Conservation (phyloP, 2,888 invertebrate genomes). For the Apomyelois bistriatella region DNA sequence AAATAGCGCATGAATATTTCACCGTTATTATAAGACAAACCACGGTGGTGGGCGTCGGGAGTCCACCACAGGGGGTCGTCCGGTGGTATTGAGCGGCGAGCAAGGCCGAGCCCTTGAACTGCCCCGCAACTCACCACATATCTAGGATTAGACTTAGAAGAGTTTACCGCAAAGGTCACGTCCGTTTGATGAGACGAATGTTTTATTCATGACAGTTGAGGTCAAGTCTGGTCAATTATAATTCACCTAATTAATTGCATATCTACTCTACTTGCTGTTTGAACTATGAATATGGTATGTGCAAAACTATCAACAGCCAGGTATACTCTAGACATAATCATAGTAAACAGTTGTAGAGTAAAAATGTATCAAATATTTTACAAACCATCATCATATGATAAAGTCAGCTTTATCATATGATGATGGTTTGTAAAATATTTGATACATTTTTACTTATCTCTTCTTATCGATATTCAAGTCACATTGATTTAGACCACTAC, state of each 20-base stretch:
- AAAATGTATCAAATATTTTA: no score
- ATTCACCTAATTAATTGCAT: background rate
- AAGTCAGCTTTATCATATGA: no score
- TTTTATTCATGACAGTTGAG: slow-evolving; percentile 33
- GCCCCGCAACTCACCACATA: slow-evolving; percentile 68
- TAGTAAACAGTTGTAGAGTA: no score
- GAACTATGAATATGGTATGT: no score
- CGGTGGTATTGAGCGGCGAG: slow-evolving; percentile 88
- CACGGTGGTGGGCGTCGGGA: slow-evolving; percentile 28
- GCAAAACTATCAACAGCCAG: no score
- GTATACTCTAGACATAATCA: no score
- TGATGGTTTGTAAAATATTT: no score
- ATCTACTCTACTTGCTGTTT: no score
- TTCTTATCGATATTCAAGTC: no score
- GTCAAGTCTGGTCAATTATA: slow-evolving; percentile 13
- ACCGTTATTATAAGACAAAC: slow-evolving; percentile 25
- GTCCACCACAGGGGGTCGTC: slow-evolving; percentile 77
- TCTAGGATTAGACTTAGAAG: slow-evolving; percentile 42
- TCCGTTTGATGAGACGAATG: slow-evolving; percentile 35
- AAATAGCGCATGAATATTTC: slow-evolving; percentile 8
- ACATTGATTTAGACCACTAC: no score
- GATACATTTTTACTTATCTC: no score
- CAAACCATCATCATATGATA: no score
- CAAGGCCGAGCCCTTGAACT: slow-evolving; percentile 95
- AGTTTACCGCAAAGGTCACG: slow-evolving; percentile 42